Evolutionary conservation across 2,797 vertebrate species (phyloP).

Genomic region (Lutra lutra): DNA sequence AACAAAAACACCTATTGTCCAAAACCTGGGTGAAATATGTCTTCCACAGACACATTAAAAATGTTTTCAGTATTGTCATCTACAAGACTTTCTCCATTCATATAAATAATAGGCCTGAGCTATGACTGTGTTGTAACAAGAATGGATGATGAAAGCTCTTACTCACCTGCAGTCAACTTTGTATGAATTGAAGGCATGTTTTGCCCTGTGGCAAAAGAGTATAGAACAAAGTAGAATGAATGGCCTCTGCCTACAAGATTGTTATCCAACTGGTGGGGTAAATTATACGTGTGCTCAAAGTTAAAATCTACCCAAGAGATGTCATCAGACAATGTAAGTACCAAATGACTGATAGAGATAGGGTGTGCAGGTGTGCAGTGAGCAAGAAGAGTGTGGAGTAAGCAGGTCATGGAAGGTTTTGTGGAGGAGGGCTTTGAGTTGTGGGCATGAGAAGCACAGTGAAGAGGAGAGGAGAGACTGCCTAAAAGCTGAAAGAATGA

Average conservation of each 20-base stretch:
- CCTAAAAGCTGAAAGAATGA: not conserved
- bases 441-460: not conserved
- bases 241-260: not conserved
- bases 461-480: not conserved
- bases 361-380: no score
- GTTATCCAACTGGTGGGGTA: not conserved
- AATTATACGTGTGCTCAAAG: not conserved
- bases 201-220: not conserved
- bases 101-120: not conserved
- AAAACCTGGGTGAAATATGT: not conserved
- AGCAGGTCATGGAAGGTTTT: not conserved
- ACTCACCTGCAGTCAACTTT: not conserved
- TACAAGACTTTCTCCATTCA: not conserved
- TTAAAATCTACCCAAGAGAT: conserved; percentile 27
- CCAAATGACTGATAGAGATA: not conserved
- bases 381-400: not conserved
- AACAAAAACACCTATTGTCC: not conserved
- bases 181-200: not conserved
- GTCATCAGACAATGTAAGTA: not conserved
- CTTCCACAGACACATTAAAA: not conserved
- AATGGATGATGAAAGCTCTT: not conserved
- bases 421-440: not conserved
- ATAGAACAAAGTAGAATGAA: not conserved
- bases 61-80: conserved; percentile 1
- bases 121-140: not conserved